A percentile compares a stretch with the other conserved stretches of the same genome.
phyloP scores from a whole-genome alignment of 2,797 vertebrate genomes.

The Chloroceryle amazona region DNA sequence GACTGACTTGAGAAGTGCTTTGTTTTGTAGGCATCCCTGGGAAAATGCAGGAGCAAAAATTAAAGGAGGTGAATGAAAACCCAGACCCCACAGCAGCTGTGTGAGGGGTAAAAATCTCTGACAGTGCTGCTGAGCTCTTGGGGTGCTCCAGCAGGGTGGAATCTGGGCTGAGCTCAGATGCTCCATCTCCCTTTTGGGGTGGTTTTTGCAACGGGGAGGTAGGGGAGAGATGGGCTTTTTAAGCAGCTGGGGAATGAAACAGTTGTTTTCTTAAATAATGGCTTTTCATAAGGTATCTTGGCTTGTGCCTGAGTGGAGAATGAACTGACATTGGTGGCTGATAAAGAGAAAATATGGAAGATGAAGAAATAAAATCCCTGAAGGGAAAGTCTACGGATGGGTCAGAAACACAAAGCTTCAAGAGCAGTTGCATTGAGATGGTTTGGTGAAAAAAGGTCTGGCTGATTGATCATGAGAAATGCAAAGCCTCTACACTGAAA shows the following conservation, averaged over 20 bases:
- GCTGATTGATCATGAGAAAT: background rate
- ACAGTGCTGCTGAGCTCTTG: background rate
- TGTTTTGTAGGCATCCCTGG: background rate
- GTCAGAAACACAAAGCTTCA: background rate
- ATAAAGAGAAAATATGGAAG: background rate
- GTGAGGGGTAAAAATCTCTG: background rate
- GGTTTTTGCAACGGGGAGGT: background rate
- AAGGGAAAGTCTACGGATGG: background rate
- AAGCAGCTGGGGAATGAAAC: background rate
- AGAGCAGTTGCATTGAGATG: background rate
- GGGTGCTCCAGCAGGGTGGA: background rate
- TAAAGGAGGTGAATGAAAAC: background rate
- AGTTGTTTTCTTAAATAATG: background rate
- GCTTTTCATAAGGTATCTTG: background rate
- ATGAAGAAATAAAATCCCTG: background rate
- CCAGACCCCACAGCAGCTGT: background rate
- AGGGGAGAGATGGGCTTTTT: background rate
- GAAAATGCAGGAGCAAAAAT: background rate
- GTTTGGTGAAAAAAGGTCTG: background rate
- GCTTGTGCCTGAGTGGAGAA: background rate
- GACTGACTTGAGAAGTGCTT: background rate
- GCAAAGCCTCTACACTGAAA: background rate
- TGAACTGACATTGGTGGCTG: background rate
- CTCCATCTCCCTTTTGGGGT: background rate
- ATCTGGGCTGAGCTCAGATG: background rate